Percentiles rank a stretch among this genome's conserved stretches.
These are phyloP conservation scores for Agelas oroides DNA, from an alignment of 37 sponge, comb jelly and placozoan genomes.

Conservation along the genomic window DNA sequence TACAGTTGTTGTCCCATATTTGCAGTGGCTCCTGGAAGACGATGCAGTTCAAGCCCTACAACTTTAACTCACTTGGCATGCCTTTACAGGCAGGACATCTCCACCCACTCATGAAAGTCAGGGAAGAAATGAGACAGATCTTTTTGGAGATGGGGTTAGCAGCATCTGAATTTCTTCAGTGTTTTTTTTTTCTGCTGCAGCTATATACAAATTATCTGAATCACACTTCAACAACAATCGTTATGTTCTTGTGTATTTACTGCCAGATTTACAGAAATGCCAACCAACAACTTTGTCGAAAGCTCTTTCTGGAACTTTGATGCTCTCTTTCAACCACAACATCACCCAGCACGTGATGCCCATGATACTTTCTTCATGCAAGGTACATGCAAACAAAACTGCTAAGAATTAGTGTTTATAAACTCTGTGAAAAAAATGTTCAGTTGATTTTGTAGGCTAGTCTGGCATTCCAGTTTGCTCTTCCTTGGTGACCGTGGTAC, in stretches of 20 bases:
- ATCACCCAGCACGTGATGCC: slow-evolving; percentile 96
- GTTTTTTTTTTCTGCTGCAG: no score
- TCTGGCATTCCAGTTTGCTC: no score
- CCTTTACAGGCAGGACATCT: slow-evolving; percentile 85
- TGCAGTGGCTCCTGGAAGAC: slow-evolving; percentile 90
- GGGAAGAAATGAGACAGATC: slow-evolving; percentile 89
- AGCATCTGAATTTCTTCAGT: no score
- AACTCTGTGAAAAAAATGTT: no score
- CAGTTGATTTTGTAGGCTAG: no score
- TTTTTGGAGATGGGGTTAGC: slow-evolving; percentile 97
- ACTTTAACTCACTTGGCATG: slow-evolving; percentile 88
- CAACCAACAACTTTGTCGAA: slow-evolving; percentile 97
- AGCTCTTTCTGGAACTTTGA: slow-evolving; percentile 99
- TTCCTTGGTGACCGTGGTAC: no score
- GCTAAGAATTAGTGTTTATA: no score
- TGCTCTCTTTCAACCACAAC: slow-evolving; percentile 99
- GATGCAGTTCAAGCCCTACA: slow-evolving; percentile 90
- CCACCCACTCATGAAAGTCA: slow-evolving; percentile 96
- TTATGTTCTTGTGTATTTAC: no score
- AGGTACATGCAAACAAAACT: no score
- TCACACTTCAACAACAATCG: no score
- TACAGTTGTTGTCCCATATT: no score
- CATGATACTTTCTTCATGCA: slow-evolving; percentile 98
- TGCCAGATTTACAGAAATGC: slow-evolving; percentile 95
- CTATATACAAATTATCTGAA: no score